Percentiles rank a stretch among this genome's conserved stretches.
These are phyloP conservation scores for Stenopsyche tienmushanensis DNA, from an alignment of 1,140 invertebrate genomes.

Conservation along the genomic window DNA sequence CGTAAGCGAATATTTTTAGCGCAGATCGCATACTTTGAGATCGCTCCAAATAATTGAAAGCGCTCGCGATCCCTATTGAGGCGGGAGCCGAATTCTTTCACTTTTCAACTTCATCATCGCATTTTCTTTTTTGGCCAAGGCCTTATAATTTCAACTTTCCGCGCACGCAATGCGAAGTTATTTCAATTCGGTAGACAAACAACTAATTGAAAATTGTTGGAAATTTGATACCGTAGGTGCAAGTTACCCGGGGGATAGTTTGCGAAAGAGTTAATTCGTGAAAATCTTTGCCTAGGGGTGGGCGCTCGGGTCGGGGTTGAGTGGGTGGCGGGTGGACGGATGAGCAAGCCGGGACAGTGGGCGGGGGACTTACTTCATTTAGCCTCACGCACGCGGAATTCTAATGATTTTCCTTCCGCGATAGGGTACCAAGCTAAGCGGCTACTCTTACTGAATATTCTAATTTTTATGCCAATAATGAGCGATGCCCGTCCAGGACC, in stretches of 20 bases:
- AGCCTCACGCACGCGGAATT: constrained; percentile 33
- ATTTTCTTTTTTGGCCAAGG: too few relatives aligned
- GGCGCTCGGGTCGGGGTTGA: background rate
- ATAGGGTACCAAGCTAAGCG: background rate
- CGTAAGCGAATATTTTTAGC: too few relatives aligned
- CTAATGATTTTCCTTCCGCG: constrained; percentile 32
- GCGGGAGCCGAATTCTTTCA: too few relatives aligned
- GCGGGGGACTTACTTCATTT: constrained; percentile 33
- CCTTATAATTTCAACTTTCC: too few relatives aligned
- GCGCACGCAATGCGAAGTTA: too few relatives aligned
- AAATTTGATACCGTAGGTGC: too few relatives aligned
- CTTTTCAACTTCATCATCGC: too few relatives aligned
- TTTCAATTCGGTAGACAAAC: too few relatives aligned
- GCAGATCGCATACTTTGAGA: too few relatives aligned
- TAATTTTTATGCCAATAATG: background rate
- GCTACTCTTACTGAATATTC: background rate
- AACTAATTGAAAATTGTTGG: too few relatives aligned
- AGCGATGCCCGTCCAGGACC: background rate
- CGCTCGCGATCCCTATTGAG: too few relatives aligned
- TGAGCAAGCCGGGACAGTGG: background rate
- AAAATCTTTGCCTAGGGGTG: background rate
- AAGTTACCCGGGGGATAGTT: background rate
- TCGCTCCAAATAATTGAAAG: too few relatives aligned
- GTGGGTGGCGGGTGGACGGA: background rate
- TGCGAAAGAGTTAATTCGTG: background rate